Conservation (phyloP, 2,797 vertebrate genomes). For the Phoeniculus purpureus region DNA sequence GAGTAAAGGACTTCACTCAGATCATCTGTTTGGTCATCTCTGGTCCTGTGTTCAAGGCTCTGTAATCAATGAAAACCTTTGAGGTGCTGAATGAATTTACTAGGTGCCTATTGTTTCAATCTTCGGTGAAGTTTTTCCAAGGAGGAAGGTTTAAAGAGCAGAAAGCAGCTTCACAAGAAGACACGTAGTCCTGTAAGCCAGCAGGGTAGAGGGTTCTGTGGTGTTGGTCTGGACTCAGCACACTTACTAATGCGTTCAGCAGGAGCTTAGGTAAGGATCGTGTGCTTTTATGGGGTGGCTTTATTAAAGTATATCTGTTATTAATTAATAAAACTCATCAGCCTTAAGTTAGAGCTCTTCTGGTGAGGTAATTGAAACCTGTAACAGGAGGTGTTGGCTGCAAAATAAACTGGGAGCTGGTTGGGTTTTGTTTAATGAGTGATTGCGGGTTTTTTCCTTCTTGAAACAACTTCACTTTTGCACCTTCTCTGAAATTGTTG, state of each 20-base stretch:
- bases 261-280: neutral
- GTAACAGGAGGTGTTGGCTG: neutral
- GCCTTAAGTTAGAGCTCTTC: neutral
- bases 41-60: neutral
- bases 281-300: neutral
- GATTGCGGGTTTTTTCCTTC: neutral
- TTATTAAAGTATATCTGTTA: neutral
- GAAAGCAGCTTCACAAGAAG: neutral
- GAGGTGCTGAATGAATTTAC: neutral
- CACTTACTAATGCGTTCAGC: neutral
- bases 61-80: rapidly evolving
- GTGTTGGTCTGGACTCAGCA: neutral
- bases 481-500: neutral
- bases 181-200: rapidly evolving
- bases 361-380: neutral
- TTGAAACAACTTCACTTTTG: neutral
- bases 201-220: neutral
- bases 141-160: neutral
- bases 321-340: neutral
- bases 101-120: neutral
- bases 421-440: neutral
- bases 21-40: neutral
- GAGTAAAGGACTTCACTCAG: neutral
- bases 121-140: neutral
- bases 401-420: neutral